Evolutionary conservation across 2,113 vertebrate genomes (phyloP).

Genomic region (Myanophis thanlyinensis): DNA sequence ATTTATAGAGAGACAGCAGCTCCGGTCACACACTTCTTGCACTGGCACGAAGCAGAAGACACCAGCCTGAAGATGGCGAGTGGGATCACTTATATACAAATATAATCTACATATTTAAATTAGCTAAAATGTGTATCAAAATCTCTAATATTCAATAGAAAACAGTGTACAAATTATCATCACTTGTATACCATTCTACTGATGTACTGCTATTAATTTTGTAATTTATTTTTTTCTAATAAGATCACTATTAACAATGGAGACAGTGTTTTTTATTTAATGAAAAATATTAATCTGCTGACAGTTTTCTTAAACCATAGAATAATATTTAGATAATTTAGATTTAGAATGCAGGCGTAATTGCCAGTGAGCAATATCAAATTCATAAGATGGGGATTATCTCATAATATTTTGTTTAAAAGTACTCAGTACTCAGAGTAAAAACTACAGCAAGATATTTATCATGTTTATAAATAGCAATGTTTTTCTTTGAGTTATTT

Average conservation of each 20-base stretch:
- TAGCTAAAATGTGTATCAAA: constrained; percentile 26
- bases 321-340: constrained; percentile 32
- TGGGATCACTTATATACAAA: rapidly evolving
- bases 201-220: constrained; percentile 37
- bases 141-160: constrained; percentile 29
- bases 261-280: constrained; percentile 35
- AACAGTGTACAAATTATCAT: constrained; percentile 34
- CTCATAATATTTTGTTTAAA: neutral
- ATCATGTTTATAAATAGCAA: constrained; percentile 29
- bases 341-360: constrained; percentile 26
- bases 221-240: constrained; percentile 48
- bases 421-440: constrained; percentile 33
- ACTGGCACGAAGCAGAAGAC: too few relatives aligned
- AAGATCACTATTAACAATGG: constrained; percentile 45
- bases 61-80: too few relatives aligned
- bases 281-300: constrained; percentile 37
- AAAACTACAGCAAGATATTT: constrained; percentile 7
- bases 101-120: neutral
- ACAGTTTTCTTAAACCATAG: constrained; percentile 36
- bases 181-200: neutral
- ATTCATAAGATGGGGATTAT: neutral
- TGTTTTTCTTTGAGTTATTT: neutral
- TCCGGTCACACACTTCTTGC: too few relatives aligned
- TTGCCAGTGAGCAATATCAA: constrained; percentile 5
- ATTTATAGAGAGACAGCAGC: too few relatives aligned